Percentiles rank a stretch among this genome's conserved stretches.
These are phyloP conservation scores for Phylloscopus collybita DNA, from an alignment of 2,797 vertebrate species.

Conservation along the genomic window DNA sequence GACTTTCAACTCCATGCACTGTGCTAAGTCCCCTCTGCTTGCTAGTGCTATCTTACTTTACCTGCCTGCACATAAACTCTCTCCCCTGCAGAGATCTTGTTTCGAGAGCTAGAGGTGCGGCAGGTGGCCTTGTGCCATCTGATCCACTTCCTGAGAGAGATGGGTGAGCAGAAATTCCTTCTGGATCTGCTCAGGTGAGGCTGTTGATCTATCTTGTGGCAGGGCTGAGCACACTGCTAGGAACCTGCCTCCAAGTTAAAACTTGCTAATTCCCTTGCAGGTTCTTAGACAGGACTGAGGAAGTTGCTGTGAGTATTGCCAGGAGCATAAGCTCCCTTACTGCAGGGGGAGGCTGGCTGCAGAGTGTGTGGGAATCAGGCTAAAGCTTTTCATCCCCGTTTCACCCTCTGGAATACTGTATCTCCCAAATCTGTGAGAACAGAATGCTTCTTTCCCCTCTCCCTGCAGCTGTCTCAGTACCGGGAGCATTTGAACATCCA, in stretches of 20 bases:
- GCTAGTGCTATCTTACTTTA: not conserved
- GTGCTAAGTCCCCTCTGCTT: not conserved
- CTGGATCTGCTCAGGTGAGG: slow-evolving; percentile 87
- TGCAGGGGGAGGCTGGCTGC: not conserved
- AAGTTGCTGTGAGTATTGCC: slow-evolving; percentile 86
- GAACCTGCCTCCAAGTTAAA: not conserved
- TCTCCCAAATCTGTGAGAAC: not conserved
- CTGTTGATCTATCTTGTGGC: not conserved
- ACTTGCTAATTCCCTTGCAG: slow-evolving; percentile 71
- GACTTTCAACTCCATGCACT: not conserved
- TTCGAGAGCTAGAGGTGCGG: slow-evolving; percentile 88
- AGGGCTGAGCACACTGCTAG: not conserved
- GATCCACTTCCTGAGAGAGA: slow-evolving; percentile 91
- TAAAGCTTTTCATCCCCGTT: not conserved
- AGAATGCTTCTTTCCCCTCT: not conserved
- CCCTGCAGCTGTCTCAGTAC: slow-evolving; percentile 90
- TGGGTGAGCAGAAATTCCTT: slow-evolving; percentile 85
- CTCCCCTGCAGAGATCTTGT: slow-evolving; percentile 84
- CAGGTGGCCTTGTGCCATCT: slow-evolving; percentile 90
- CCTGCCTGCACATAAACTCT: not conserved
- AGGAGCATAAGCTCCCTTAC: not conserved
- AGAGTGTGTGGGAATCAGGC: not conserved
- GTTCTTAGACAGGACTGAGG: slow-evolving; percentile 88
- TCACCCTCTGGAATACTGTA: not conserved
- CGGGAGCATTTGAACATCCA: slow-evolving; percentile 88